These are phyloP conservation scores for Choristoneura rosaceana DNA, from an alignment of 2,888 invertebrate genomes.

Conservation along the genomic window DNA sequence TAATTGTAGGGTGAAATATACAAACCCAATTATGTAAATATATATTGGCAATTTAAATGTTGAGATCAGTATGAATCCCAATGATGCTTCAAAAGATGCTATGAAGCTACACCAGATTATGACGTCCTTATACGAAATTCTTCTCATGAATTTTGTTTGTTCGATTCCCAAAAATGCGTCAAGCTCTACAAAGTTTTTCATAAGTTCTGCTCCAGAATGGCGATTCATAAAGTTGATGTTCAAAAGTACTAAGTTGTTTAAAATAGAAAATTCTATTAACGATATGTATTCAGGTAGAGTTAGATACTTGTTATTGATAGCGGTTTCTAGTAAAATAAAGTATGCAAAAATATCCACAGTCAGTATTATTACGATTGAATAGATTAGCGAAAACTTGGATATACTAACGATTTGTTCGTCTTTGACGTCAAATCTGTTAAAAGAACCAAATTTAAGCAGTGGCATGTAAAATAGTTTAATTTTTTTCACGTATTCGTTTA, in stretches of 20 bases:
- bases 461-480: conserved; percentile 42
- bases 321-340: conserved; percentile 54
- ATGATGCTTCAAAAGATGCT: conserved; percentile 49
- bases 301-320: conserved; percentile 49
- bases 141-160: conserved; percentile 69
- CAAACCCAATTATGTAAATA: conserved; percentile 51
- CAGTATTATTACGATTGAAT: conserved; percentile 51
- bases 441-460: conserved; percentile 56
- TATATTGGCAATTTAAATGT: conserved; percentile 40
- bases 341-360: conserved; percentile 47
- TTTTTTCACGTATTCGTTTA: conserved; percentile 23
- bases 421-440: conserved; percentile 59
- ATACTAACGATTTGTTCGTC: conserved; percentile 55
- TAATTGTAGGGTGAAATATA: conserved; percentile 56
- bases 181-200: conserved; percentile 59
- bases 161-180: conserved; percentile 62
- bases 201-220: conserved; percentile 51
- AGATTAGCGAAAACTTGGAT: conserved; percentile 48
- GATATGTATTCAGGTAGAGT: conserved; percentile 56
- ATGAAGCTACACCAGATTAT: conserved; percentile 44
- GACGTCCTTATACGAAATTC: conserved; percentile 49
- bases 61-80: conserved; percentile 38
- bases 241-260: conserved; percentile 53
- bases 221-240: conserved; percentile 59
- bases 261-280: conserved; percentile 52